Percentiles rank a stretch among this genome's conserved stretches.
phyloP scores from a whole-genome alignment of 2,888 invertebrate species.

The Calameuta idolon region DNA sequence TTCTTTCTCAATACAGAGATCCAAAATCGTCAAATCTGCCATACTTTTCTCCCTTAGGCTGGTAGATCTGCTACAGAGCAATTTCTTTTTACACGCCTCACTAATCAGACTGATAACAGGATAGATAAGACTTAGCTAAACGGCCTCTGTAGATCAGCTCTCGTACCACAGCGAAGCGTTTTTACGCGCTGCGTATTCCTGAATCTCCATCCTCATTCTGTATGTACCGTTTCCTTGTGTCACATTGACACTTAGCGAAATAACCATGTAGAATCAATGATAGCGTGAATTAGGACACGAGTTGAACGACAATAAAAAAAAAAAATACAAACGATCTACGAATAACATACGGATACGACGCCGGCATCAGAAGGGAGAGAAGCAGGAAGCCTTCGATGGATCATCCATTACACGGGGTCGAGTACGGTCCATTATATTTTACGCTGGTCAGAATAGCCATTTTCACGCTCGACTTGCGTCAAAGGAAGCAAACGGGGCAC shows the following conservation, averaged over 20 bases:
- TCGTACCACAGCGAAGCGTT: too few relatives aligned
- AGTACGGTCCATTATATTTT: background rate
- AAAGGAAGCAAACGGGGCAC: background rate
- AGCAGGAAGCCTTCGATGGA: background rate
- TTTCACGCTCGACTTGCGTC: background rate
- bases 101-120: conserved; percentile 27
- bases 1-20: too few relatives aligned
- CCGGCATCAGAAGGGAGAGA: background rate
- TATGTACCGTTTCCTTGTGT: background rate
- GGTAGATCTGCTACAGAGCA: too few relatives aligned
- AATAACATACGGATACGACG: background rate
- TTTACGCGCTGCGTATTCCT: too few relatives aligned
- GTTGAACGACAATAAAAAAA: background rate
- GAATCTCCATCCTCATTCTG: too few relatives aligned
- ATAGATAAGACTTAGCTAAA: conserved; percentile 34
- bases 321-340: background rate
- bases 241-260: background rate
- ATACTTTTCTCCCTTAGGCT: too few relatives aligned
- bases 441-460: background rate
- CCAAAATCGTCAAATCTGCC: too few relatives aligned
- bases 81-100: too few relatives aligned
- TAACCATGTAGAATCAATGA: background rate
- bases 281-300: background rate
- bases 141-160: conserved; percentile 44
- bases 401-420: background rate